These are phyloP conservation scores for Aphrophora alni DNA, from an alignment of 2,888 invertebrate species.

Conservation along the genomic window DNA sequence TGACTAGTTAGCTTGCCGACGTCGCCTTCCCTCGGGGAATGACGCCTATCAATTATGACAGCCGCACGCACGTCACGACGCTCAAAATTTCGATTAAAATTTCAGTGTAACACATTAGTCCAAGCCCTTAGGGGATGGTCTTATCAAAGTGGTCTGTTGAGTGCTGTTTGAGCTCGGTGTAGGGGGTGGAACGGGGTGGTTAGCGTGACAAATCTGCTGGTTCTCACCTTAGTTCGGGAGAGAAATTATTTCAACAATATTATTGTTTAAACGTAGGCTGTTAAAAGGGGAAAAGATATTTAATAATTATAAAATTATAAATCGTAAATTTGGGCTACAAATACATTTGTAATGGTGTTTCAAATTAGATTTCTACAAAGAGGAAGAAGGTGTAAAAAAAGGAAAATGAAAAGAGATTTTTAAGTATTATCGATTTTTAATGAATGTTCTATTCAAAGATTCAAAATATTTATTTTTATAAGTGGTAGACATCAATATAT, in stretches of 20 bases:
- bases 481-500: no score
- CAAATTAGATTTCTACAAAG: no score
- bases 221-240: neutral
- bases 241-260: neutral
- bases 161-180: neutral
- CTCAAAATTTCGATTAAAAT: constrained; percentile 41
- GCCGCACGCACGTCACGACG: constrained; percentile 12
- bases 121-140: constrained; percentile 25
- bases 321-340: no score
- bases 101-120: constrained; percentile 40
- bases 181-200: neutral
- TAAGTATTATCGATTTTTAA: no score
- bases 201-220: neutral
- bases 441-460: no score
- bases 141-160: constrained; percentile 9
- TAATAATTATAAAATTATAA: no score
- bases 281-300: no score
- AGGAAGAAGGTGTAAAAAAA: no score
- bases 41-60: constrained; percentile 41
- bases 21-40: constrained; percentile 32
- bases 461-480: no score
- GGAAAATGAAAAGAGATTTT: no score
- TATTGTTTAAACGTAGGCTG: no score
- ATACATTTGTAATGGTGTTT: no score
- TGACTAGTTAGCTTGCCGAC: neutral